Percentiles rank a stretch among this genome's conserved stretches.
Conservation (phyloP, 2,888 invertebrate genomes). For the Listrodromus nycthemerus region DNA sequence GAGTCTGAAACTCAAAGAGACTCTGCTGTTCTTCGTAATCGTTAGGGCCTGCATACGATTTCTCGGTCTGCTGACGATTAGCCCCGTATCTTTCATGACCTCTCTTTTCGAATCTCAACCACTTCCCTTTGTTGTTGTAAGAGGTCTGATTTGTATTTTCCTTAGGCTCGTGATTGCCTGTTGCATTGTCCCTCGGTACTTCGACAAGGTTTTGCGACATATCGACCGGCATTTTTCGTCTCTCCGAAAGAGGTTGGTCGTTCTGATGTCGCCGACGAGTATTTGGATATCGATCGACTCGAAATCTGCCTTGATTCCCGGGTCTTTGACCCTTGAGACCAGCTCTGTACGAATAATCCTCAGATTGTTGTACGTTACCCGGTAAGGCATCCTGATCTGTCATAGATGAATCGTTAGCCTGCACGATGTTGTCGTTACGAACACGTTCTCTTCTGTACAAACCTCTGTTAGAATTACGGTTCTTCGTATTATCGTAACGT, state of each 20-base stretch:
- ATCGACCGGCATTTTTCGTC: conserved; percentile 57
- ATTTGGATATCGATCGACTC: conserved; percentile 71
- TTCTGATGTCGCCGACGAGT: conserved; percentile 58
- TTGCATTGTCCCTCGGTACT: conserved; percentile 2
- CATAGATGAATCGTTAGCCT: conserved; percentile 35
- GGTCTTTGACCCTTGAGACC: conserved; percentile 51
- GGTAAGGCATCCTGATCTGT: conserved; percentile 21
- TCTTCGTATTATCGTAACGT: conserved; percentile 65
- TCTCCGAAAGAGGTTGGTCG: conserved; percentile 48
- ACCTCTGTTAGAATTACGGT: conserved; percentile 50
- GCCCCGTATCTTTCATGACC: conserved; percentile 73
- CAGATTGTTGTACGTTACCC: conserved; percentile 28
- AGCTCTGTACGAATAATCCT: conserved; percentile 48
- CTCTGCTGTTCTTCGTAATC: conserved; percentile 57
- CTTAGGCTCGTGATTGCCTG: conserved; percentile 39
- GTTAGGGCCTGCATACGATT: conserved; percentile 16
- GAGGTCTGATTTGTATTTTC: conserved; percentile 45
- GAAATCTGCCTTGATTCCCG: conserved; percentile 72
- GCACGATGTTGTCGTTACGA: conserved; percentile 57
- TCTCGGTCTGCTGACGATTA: conserved; percentile 52
- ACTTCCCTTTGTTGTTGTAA: conserved; percentile 46
- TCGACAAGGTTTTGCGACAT: conserved; percentile 56
- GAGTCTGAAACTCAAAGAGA: conserved; percentile 26
- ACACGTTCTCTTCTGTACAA: conserved; percentile 58
- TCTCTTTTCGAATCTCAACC: conserved; percentile 69